Base-by-base conservation (phyloP, 2,113 vertebrate species). In the Corythoichthys intestinalis region DNA sequence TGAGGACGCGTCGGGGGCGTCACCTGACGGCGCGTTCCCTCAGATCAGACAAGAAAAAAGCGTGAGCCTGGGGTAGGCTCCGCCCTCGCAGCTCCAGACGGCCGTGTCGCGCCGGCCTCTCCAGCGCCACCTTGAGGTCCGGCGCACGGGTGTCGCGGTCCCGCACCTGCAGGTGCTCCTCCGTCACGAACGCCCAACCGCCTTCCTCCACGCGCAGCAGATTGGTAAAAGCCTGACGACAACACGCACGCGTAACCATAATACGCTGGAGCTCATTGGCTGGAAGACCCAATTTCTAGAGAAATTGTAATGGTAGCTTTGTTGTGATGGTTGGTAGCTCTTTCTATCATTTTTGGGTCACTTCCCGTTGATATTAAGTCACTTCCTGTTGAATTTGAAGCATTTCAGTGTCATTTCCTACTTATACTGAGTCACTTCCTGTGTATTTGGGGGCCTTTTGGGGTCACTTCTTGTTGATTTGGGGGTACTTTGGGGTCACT, bases 161-260 rank as follows among this genome's bases (percentile, higher is more conserved):
- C 15, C 58, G 73, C 54, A 93, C 86, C 80, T 91, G 66, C 47
- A 94, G 75, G 71, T 93, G 89, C 44, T 92, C 88, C 71, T 83
- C 84, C 0, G 85, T 91, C 62, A 92, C 52, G 2, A 93, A 91
- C 73, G 70, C 85, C 0, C 39, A 75, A 1, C 83, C 75, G 0
- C 85, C 90, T 75, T 91, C 90, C 70, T 94, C 92, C 69, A 87
- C 86, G 58, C 81, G 89, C 54, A 93, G 79, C 34, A 89, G 72
- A 84, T 91, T 91, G 64, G 84, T 92, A 81, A 92, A 94, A 59
- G 91, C 89, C 92, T 94, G 82, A 62, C 7, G 12, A 34, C 53
- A 28, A 28, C 50, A 10, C 8, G 6, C 52, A 10, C 11, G 7
- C 44, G 44, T 4, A 6, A 10, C 11, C 44, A 46, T 6, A 6